Base-by-base conservation (phyloP, 2,113 vertebrate genomes). In the Ramphastos sulfuratus region DNA sequence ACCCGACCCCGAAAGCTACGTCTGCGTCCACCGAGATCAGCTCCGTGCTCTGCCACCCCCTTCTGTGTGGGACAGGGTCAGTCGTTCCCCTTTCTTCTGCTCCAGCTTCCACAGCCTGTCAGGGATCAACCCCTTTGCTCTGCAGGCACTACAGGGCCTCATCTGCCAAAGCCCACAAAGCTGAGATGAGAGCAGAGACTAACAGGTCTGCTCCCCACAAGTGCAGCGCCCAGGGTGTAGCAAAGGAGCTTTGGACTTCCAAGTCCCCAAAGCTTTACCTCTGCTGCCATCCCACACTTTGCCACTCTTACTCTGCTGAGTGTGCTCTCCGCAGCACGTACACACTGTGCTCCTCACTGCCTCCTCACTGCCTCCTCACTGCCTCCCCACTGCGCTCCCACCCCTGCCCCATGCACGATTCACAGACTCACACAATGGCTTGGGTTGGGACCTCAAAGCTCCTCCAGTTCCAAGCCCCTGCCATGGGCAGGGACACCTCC, bases 191-290 rank as follows among this genome's bases (percentile, higher is more conserved):
- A 69, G 59, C 80, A 39, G 31, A 31, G 64, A 79, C 63, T 27
- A 21, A 24, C n/a, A 64, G 67, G 31, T 52, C 52, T 35, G 5
- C 46, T 67, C n/a, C 35, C 63, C 21, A 7, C 23, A 24, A 27
- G 15, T 2, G 2, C 77, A 31, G 64, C 65, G 0, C 0, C 11
- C 6, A 3, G 15, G 46, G 63, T 54, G 15, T 9, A 19, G 15
- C 4, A 48, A 15, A 15, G 28, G 10, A 23, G 5, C 9, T 50
- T 50, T 2, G 12, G 6, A 30, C 28, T 54, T 25, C 23, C 27
- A 52, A 37, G 39, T 18, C 21, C 5, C 77, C 24, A 28, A 28
- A 61, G 50, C n/a, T 63, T 71, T 13, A 16, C 20, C 19, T 48
- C 85, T 31, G 5, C 3, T 58, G 35, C 33, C 25, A 42, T 9